Base-by-base conservation (phyloP, 1,140 invertebrate species). In the Xylocopa sonorina region DNA sequence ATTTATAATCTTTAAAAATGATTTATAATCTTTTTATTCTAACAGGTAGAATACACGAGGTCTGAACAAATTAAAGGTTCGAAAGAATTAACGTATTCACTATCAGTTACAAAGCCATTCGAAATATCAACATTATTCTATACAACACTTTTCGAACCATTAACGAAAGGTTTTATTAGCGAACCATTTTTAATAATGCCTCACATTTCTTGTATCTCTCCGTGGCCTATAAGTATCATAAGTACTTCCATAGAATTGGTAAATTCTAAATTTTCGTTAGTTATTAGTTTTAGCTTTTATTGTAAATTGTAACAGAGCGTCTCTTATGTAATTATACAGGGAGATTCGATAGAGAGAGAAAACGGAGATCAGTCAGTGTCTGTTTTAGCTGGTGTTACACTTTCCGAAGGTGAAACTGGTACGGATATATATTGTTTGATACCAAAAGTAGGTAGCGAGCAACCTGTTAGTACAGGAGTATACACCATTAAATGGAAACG, bases 401-500 rank as follows among this genome's bases (percentile, higher is more conserved):
- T 94, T 5, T 85, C 86, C 5, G 88, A 93, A 50, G 92, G 91
- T 32, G 94, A 94, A 90, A 78, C 92, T 34, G 94, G 91, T n/a
- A 92, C 93, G 0, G 94, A 95, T 87, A 87, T 93, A 32, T 93
- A 92, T 81, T 93, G 92, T 64, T 90, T 94, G 38, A 81, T 92
- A 71, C 91, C 93, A n/a, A 92, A 90, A 84, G 88, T 88, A 81
- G 82, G 88, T 41, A 94, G 94, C 80, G 94, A 95, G 81, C 92
- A 93, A 55, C 93, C 94, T 10, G 92, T 93, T 2, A 94, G 94
- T 85, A 94, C 96, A 21, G 97, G 96, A 71, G 93, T 95, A 46
- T 97, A 96, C 90, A 95, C 94, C 3, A 93, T 97, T 29, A 94
- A 94, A 86, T 97, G 97, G 96, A 95, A 94, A 92, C 94, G 96